Conservation (phyloP, 2,888 invertebrate species). For the Drosophila planitibia region DNA sequence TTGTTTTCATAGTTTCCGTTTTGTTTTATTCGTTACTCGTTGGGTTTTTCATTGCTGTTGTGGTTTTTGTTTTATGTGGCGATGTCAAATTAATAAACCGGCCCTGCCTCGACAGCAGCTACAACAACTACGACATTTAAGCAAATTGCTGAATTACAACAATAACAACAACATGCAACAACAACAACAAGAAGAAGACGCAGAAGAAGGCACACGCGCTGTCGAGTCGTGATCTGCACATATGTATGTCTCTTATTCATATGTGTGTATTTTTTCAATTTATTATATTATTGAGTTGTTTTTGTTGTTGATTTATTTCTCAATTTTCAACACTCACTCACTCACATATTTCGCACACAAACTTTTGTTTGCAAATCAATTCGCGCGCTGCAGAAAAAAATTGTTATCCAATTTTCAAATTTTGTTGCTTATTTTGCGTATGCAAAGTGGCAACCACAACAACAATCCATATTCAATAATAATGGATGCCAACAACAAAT, state of each 20-base stretch:
- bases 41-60: slow-evolving; percentile 32
- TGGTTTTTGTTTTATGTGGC: slow-evolving; percentile 45
- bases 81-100: slow-evolving; percentile 78
- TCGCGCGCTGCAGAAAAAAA: slow-evolving; percentile 53
- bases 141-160: slow-evolving; percentile 42
- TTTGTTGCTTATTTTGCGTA: slow-evolving; percentile 51
- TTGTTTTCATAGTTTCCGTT: slow-evolving; percentile 64
- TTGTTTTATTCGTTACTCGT: slow-evolving; percentile 57
- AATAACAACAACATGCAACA: slow-evolving; percentile 37
- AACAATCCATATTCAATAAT: slow-evolving; percentile 46
- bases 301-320: slow-evolving; percentile 38
- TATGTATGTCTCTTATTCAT: slow-evolving; percentile 38
- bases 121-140: slow-evolving; percentile 32
- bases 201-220: slow-evolving; percentile 8
- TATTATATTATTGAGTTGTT: slow-evolving; percentile 31
- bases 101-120: slow-evolving; percentile 59
- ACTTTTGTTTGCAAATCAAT: slow-evolving; percentile 70
- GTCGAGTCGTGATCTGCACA: slow-evolving; percentile 50
- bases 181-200: slow-evolving; percentile 5
- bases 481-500: slow-evolving; percentile 39
- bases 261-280: slow-evolving; percentile 46
- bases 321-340: slow-evolving; percentile 38
- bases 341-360: slow-evolving; percentile 27
- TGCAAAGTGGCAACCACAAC: slow-evolving; percentile 49
- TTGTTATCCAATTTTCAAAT: slow-evolving; percentile 56